Evolutionary conservation across 2,113 vertebrate species (phyloP).

Genomic region (Camelus bactrianus): DNA sequence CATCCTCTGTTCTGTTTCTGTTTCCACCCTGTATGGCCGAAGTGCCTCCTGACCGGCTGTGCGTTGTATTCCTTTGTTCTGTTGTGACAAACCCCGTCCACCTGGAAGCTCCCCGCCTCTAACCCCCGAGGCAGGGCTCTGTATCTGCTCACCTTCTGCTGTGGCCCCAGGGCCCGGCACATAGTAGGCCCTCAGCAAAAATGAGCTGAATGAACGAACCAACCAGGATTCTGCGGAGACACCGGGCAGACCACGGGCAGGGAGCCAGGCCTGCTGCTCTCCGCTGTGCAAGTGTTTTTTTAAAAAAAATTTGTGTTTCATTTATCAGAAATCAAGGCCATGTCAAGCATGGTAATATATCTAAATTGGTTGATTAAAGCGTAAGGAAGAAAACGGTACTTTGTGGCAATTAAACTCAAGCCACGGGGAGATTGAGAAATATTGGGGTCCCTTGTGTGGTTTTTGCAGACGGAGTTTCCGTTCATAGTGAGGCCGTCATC

Average conservation of each 20-base stretch:
- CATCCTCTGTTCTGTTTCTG: rapidly evolving
- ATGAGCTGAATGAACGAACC: rapidly evolving
- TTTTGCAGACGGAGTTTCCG: background rate
- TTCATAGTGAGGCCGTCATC: background rate
- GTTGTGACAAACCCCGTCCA: background rate
- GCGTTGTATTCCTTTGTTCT: rapidly evolving
- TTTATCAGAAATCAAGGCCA: slow-evolving; percentile 20
- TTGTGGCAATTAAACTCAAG: background rate
- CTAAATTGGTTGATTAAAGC: slow-evolving; percentile 10
- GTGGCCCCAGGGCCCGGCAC: background rate
- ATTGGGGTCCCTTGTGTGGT: background rate
- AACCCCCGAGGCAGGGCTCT: rapidly evolving
- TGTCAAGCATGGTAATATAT: rapidly evolving
- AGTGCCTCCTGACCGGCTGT: rapidly evolving
- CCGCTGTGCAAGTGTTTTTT: rapidly evolving
- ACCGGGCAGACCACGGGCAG: rapidly evolving
- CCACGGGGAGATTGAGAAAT: background rate
- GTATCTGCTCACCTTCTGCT: background rate
- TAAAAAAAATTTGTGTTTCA: background rate
- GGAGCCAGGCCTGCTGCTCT: background rate
- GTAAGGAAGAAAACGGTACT: background rate
- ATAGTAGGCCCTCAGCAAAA: background rate
- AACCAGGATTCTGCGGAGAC: background rate
- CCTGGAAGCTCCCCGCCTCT: background rate
- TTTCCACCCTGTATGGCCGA: rapidly evolving